Base-by-base conservation (phyloP, 2,797 vertebrate species). In the Silurus aristotelis region DNA sequence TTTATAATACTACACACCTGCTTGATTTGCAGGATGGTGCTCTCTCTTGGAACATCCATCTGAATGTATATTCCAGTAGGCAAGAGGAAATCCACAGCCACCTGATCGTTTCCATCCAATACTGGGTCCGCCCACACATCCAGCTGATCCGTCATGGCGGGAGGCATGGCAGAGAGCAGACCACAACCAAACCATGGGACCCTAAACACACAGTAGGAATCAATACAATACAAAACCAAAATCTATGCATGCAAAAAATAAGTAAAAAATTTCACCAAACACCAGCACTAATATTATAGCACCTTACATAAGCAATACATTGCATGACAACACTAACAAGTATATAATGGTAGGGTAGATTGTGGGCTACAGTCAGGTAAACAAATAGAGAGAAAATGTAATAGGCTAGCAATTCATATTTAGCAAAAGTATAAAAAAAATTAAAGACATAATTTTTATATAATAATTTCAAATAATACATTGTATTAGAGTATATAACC, bases 1-100 rank as follows among this genome's bases (percentile, higher is more conserved):
- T 12, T 3, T 66, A 3, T 17, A 61, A 31, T 7, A 52, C 22
- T 20, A 80, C 75, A 4, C 15, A 99, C 98, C 96, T 98, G 96
- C 92, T 99, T 99, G 95, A 99, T 99, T 89, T 96, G 95, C 90
- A 96, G 97, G 89, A 99, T 98, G 87, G 98, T 98, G 88, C 97
- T 97, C 92, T 98, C 97, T 86, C 97, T 95, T 66, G 97, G 97
- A 86, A 99, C 97, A 1, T 98, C 97, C 96, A 99, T 93, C 92
- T 97, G 97, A 92, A 99, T 98, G 93, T 98, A 99, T 90, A 99
- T 97, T 87, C 98, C 98, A 76, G 97, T 98, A 91, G 98, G 98
- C 92, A 99, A 94, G 87, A 99, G 94, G 91, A 99, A 97, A 92
- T 99, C 98, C 93, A 99, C 96, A 43, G 95, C 94, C 91, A 99